Evolutionary conservation across 2,113 vertebrate species (phyloP).

Genomic region (Laticauda laticaudata): DNA sequence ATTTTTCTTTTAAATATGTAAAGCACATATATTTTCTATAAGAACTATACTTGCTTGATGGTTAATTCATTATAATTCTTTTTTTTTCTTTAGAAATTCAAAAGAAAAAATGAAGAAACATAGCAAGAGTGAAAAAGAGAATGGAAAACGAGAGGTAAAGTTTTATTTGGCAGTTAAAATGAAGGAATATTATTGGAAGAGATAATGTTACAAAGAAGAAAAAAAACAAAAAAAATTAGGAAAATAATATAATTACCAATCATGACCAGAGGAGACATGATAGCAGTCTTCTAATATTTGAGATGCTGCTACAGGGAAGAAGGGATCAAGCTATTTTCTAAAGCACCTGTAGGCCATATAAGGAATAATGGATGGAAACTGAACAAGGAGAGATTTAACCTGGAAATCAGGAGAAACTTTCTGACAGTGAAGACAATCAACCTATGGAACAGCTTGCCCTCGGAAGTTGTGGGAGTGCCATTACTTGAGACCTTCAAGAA

Average conservation of each 20-base stretch:
- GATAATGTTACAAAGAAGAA: background rate
- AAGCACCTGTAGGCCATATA: no score
- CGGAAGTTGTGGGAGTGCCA: no score
- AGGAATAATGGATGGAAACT: no score
- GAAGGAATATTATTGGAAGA: background rate
- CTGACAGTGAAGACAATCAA: no score
- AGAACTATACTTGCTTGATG: background rate
- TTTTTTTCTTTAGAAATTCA: constrained; percentile 38
- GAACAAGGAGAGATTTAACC: no score
- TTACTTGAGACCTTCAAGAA: no score
- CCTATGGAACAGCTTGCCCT: no score
- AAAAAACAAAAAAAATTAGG: background rate
- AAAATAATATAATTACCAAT: background rate
- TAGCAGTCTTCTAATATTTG: no score
- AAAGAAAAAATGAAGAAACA: constrained; percentile 41
- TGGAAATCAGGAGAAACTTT: no score
- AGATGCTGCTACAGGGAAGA: no score
- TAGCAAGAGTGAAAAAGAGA: constrained; percentile 34
- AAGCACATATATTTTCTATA: background rate
- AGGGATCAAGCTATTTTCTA: no score
- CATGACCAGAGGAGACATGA: no score
- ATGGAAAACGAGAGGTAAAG: constrained; percentile 53
- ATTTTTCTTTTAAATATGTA: background rate
- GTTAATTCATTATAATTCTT: background rate
- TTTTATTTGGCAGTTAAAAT: background rate